Evolutionary conservation across 2,113 vertebrate genomes (phyloP).

Genomic region (Microcebus jonahi): DNA sequence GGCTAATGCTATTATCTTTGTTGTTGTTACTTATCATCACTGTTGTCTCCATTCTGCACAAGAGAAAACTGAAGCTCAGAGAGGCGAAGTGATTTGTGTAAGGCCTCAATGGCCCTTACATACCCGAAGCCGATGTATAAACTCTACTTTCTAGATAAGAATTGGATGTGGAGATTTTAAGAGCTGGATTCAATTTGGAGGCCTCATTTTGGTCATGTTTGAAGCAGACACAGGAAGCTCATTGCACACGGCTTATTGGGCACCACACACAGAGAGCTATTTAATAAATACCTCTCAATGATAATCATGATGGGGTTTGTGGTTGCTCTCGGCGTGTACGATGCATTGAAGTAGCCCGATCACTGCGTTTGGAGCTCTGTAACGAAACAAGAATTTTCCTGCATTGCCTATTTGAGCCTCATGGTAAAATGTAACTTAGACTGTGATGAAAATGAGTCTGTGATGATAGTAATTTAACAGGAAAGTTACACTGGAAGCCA

Average conservation of each 20-base stretch:
- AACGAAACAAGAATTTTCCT: conserved; percentile 52
- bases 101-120: neutral
- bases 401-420: conserved; percentile 47
- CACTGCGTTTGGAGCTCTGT: neutral
- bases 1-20: neutral
- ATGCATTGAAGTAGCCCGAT: neutral
- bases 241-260: neutral
- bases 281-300: neutral
- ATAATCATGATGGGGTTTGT: neutral
- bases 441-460: conserved; percentile 72
- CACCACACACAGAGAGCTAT: neutral
- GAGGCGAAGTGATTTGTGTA: neutral
- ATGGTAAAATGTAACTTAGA: conserved; percentile 69
- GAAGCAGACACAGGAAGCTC: neutral
- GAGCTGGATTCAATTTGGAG: conserved; percentile 3
- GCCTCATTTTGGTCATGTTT: neutral
- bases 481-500: conserved; percentile 72
- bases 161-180: neutral
- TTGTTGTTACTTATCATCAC: neutral
- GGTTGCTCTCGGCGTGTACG: neutral
- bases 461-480: conserved; percentile 80
- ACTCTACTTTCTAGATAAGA: neutral
- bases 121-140: neutral
- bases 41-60: neutral
- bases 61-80: neutral